Percentiles rank a stretch among this genome's conserved stretches.
These are phyloP conservation scores for Porphyrio hochstetteri DNA, from an alignment of 2,113 vertebrate species.

Conservation along the genomic window DNA sequence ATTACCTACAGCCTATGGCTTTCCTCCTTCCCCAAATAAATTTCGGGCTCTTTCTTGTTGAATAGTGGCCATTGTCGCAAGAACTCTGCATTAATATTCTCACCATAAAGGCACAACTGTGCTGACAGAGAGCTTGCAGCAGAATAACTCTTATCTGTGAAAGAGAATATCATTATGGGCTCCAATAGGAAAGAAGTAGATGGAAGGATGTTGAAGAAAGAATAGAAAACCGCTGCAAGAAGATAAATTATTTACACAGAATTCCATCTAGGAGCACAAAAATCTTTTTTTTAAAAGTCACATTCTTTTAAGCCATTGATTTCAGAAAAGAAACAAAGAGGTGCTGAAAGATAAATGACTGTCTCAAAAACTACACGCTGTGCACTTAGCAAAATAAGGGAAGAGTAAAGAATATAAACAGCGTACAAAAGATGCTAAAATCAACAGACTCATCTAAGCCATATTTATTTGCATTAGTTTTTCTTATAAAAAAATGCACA, in stretches of 20 bases:
- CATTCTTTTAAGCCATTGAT: conserved; percentile 9
- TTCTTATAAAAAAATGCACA: background rate
- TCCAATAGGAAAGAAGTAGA: background rate
- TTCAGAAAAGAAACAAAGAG: conserved; percentile 24
- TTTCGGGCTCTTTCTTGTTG: background rate
- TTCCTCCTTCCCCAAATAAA: background rate
- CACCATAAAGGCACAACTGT: background rate
- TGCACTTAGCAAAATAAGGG: background rate
- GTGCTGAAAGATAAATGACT: background rate
- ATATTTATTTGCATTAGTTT: background rate
- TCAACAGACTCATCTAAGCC: background rate
- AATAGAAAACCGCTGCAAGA: background rate
- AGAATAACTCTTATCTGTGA: background rate
- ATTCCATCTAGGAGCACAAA: background rate
- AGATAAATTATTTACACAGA: conserved; percentile 26
- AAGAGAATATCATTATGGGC: background rate
- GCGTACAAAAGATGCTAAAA: background rate
- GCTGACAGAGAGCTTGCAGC: background rate
- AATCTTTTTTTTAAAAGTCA: background rate
- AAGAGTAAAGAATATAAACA: background rate
- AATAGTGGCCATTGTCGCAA: background rate
- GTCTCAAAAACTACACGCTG: background rate
- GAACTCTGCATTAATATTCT: background rate
- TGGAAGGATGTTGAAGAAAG: background rate
- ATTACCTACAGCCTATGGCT: background rate